A percentile compares a stretch with the other conserved stretches of the same genome.
Conservation (phyloP, 2,113 vertebrate species). For the Lepus europaeus region DNA sequence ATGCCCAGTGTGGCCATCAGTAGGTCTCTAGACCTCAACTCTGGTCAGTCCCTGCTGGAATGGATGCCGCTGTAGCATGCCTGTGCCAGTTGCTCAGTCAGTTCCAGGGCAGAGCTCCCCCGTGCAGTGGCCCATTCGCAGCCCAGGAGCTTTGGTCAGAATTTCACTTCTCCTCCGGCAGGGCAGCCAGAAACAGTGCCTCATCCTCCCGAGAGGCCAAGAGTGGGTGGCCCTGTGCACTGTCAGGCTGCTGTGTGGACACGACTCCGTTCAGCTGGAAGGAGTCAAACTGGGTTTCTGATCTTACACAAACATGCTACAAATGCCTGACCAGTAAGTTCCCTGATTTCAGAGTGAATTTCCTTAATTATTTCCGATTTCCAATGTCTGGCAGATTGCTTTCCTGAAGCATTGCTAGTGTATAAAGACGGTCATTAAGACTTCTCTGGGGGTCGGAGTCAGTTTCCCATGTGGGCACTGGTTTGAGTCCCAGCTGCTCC, state of each 20-base stretch:
- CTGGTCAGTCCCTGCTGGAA: background rate
- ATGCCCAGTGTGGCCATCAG: background rate
- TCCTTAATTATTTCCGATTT: slow-evolving; percentile 49
- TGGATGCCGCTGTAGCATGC: background rate
- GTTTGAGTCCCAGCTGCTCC: no score
- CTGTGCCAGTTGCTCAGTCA: background rate
- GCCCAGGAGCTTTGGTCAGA: background rate
- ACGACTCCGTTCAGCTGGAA: background rate
- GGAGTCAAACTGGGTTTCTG: background rate
- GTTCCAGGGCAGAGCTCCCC: background rate
- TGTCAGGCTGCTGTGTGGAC: background rate
- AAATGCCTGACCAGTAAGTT: background rate
- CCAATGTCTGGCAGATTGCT: background rate
- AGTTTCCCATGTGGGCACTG: no score
- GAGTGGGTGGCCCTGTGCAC: background rate
- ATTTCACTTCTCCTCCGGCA: background rate
- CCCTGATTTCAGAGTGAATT: background rate
- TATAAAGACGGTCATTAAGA: slow-evolving; percentile 10
- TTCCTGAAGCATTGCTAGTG: slow-evolving; percentile 20
- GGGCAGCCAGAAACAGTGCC: background rate
- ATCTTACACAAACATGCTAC: background rate
- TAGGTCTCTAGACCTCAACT: background rate
- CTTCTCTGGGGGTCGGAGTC: background rate
- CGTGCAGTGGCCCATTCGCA: background rate
- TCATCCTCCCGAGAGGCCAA: background rate